Conservation (phyloP, 2,797 vertebrate species). For the Pangasius sanitwongsei region DNA sequence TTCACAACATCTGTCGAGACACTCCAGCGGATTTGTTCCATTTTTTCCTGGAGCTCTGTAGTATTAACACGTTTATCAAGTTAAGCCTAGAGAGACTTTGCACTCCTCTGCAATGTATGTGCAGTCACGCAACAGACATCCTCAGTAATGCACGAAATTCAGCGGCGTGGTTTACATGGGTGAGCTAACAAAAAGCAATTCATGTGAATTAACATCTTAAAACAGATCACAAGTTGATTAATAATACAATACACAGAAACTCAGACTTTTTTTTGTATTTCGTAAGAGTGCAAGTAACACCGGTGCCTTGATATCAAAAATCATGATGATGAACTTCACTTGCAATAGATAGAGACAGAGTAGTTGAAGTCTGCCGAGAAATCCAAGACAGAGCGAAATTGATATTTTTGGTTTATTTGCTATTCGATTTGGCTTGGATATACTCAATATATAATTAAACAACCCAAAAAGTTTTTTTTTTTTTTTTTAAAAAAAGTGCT, state of each 20-base stretch:
- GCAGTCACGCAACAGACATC: background rate
- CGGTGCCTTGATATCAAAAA: background rate
- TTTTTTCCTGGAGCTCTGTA: background rate
- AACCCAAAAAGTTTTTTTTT: background rate
- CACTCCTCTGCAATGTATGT: background rate
- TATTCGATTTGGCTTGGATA: background rate
- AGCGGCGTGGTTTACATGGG: background rate
- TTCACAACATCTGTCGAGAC: slow-evolving; percentile 32
- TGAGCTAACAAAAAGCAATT: background rate
- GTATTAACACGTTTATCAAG: slow-evolving; percentile 11
- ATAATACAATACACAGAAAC: background rate
- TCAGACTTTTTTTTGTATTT: background rate
- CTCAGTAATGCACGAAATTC: background rate
- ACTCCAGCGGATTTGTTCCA: background rate
- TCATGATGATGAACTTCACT: background rate
- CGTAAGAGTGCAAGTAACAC: background rate
- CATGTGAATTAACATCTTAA: background rate
- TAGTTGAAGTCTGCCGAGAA: background rate
- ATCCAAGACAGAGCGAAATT: background rate
- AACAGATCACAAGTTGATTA: background rate
- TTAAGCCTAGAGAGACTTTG: background rate
- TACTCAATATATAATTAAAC: background rate
- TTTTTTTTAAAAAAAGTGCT: no score
- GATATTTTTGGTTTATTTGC: background rate
- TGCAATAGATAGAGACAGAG: background rate